Conservation (phyloP, 2,888 invertebrate species). For the Habrosyne pyritoides region DNA sequence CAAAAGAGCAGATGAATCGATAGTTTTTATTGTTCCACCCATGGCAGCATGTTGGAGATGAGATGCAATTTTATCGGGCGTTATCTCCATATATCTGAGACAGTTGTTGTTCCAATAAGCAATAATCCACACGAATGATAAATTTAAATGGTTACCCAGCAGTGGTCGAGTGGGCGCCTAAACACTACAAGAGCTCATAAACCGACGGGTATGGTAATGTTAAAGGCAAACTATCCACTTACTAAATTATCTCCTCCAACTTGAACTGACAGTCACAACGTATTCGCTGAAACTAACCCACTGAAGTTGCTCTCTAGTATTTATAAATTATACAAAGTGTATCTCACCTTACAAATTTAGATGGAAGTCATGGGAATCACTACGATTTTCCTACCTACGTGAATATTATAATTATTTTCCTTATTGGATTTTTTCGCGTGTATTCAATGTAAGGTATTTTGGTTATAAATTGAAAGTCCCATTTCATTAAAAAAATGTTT, state of each 20-base stretch:
- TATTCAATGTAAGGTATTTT: background rate
- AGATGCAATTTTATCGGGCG: conserved; percentile 32
- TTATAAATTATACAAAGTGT: background rate
- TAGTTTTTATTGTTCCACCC: conserved; percentile 10
- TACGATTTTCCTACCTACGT: background rate
- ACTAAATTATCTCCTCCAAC: conserved; percentile 57
- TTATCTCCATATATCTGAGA: conserved; percentile 65
- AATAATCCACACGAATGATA: conserved; percentile 76
- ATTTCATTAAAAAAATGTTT: background rate
- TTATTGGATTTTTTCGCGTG: background rate
- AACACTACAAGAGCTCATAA: conserved; percentile 78
- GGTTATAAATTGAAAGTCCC: background rate
- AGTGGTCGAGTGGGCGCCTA: conserved; percentile 77
- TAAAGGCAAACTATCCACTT: conserved; percentile 57
- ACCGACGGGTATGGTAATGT: conserved; percentile 79
- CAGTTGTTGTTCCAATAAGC: conserved; percentile 73
- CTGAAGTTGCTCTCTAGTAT: conserved; percentile 22
- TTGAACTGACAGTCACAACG: conserved; percentile 55
- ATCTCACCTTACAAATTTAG: background rate
- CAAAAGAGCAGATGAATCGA: background rate
- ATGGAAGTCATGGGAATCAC: background rate
- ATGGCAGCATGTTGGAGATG: conserved; percentile 14
- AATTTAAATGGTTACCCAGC: conserved; percentile 70
- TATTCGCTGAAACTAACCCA: conserved; percentile 49
- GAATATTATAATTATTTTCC: background rate